A percentile compares a stretch with the other conserved stretches of the same genome.
Evolutionary conservation across 2,113 vertebrate genomes (phyloP).

Genomic region (Setophaga petechia): DNA sequence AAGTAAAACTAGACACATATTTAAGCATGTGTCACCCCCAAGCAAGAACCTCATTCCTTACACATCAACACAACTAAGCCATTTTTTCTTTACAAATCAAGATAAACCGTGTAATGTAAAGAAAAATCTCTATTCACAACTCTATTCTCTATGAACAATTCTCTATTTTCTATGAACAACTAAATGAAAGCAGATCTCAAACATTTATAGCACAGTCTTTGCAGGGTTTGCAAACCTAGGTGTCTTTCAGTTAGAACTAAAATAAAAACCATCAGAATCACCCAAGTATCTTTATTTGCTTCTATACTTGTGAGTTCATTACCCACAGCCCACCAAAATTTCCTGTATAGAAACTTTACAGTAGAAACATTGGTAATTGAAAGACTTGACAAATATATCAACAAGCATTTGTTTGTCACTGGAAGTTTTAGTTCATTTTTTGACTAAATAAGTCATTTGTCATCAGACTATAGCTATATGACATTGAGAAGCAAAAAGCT

Average conservation of each 20-base stretch:
- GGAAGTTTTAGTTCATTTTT: background rate
- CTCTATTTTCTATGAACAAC: background rate
- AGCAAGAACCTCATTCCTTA: background rate
- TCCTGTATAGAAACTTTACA: background rate
- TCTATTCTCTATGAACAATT: too few species aligned
- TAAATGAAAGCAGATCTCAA: background rate
- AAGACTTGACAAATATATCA: background rate
- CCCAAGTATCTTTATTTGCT: background rate
- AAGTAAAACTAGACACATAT: background rate
- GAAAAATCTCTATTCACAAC: background rate
- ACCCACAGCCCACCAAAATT: background rate
- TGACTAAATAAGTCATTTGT: background rate
- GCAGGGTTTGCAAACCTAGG: accelerated
- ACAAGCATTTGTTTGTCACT: background rate
- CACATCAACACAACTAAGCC: background rate
- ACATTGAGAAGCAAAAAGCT: background rate
- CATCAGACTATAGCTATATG: background rate
- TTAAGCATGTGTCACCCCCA: background rate
- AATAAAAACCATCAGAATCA: background rate
- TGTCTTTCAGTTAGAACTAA: background rate
- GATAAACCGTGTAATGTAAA: background rate
- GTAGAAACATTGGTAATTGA: background rate
- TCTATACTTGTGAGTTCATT: background rate
- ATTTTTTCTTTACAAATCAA: background rate
- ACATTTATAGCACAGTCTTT: background rate